Evolutionary conservation across 1,140 invertebrate genomes (phyloP), one percentile per base, ranked within the genome.

Genomic region (Aphis gossypii): DNA sequence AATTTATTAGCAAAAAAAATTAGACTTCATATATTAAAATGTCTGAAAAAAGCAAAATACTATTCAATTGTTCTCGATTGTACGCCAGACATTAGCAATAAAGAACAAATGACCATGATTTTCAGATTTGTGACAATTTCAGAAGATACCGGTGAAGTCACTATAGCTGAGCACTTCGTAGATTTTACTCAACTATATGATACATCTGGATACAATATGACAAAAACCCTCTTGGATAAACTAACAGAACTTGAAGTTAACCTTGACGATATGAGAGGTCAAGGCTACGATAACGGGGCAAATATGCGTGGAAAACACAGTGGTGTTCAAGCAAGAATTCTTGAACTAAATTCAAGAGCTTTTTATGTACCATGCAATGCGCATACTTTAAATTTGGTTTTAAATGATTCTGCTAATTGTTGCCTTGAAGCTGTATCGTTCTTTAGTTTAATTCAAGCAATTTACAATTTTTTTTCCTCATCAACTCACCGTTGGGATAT

Each of bases 381-480:
- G 90, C 94, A 94, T 94, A 94, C 87, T 94, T 94, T 95, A 93
- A 95, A 94, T 94, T 94, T 94, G 92, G 94, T 94, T 93, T 94
- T 94, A 44, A 94, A 94, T 93, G 94, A 94, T 94, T 94, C 94
- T 41, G 95, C 94, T 91, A 94, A 95, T 94, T 95, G 94, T n/a
- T 94, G 94, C 94, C 93, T 94, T 86, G 92, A 86, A 93, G 94
- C 90, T 76, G 94, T 94, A 25, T 88, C 90, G 87, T 95, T 94
- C 90, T 95, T 95, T 94, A 90, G 93, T 87, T 84, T 94, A 38
- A 93, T 94, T 41, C 94, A 95, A 94, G 41, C 48, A 93, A n/a
- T 94, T 35, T 95, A 94, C 51, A 94, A 38, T 48, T 94, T 94
- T 93, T 95, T 95, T 87, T 94, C 94, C 87, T 93, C 94, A 46